phyloP scores from a whole-genome alignment of 2,888 invertebrate genomes.

The Herminia tarsipennalis region DNA sequence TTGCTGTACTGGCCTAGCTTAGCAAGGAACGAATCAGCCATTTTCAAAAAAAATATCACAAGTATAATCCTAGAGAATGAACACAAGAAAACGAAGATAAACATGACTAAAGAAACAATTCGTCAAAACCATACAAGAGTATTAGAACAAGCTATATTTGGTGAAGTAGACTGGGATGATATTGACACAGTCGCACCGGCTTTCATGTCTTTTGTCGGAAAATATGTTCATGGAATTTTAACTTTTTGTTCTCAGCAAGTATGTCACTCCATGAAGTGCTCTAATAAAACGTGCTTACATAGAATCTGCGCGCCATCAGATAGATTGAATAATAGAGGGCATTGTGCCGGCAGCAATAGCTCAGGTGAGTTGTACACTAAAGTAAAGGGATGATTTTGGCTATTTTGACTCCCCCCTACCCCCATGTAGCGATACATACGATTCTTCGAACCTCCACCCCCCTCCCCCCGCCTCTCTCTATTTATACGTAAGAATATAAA shows the following conservation, averaged over 20 bases:
- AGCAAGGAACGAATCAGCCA: slow-evolving; percentile 32
- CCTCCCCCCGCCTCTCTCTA: no score
- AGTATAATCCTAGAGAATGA: slow-evolving; percentile 68
- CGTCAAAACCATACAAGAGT: slow-evolving; percentile 61
- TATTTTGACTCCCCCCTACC: no score
- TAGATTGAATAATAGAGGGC: slow-evolving; percentile 71
- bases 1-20: slow-evolving; percentile 72
- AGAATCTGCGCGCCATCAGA: slow-evolving; percentile 66
- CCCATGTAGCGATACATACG: no score
- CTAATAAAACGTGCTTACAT: slow-evolving; percentile 66
- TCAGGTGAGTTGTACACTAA: slow-evolving; percentile 59
- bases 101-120: slow-evolving; percentile 63
- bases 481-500: no score
- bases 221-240: slow-evolving; percentile 73
- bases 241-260: slow-evolving; percentile 72
- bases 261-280: slow-evolving; percentile 79
- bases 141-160: slow-evolving; percentile 73
- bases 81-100: slow-evolving; percentile 66
- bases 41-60: slow-evolving; percentile 61
- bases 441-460: no score
- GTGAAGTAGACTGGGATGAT: slow-evolving; percentile 75
- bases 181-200: slow-evolving; percentile 70
- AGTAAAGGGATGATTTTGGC: slow-evolving; percentile 3
- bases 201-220: slow-evolving; percentile 76
- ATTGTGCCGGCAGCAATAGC: slow-evolving; percentile 66